phyloP scores from a whole-genome alignment of 2,888 invertebrate genomes.

The Aleiodes alternator region DNA sequence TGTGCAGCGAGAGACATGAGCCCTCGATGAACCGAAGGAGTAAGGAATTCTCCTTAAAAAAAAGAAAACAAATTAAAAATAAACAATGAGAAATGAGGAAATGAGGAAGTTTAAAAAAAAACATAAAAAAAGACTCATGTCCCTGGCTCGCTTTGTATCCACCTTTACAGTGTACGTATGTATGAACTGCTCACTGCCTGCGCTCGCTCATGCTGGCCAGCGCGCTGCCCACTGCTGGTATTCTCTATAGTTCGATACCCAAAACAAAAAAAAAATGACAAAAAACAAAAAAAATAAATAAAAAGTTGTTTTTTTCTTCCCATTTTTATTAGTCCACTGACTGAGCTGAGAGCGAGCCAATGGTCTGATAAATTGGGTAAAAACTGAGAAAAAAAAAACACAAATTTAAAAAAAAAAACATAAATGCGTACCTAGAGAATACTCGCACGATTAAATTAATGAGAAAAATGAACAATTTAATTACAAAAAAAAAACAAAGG shows the following conservation, averaged over 20 bases:
- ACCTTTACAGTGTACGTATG: constrained; percentile 69
- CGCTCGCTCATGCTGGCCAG: constrained; percentile 70
- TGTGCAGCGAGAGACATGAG: constrained; percentile 62
- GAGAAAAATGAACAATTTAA: neutral
- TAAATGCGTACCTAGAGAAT: constrained; percentile 60
- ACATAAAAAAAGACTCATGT: constrained; percentile 50
- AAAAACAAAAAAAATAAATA: neutral
- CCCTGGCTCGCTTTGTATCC: constrained; percentile 66
- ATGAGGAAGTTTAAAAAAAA: constrained; percentile 11
- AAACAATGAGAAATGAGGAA: neutral
- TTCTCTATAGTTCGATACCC: constrained; percentile 63
- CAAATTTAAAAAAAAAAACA: constrained; percentile 43
- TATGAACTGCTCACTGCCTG: constrained; percentile 74
- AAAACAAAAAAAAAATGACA: constrained; percentile 32
- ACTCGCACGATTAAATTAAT: constrained; percentile 59
- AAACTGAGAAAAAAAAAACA: constrained; percentile 50
- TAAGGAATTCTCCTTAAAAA: constrained; percentile 5
- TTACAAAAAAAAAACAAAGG: constrained; percentile 55
- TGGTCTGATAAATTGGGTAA: neutral
- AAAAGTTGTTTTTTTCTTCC: constrained; percentile 42
- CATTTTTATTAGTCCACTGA: constrained; percentile 34
- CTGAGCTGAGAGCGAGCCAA: constrained; percentile 22
- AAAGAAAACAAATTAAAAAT: constrained; percentile 33
- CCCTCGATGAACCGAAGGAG: constrained; percentile 6
- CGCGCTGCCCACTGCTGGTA: constrained; percentile 71